Evolutionary conservation across 1,140 invertebrate genomes (phyloP), one percentile per base, ranked within the genome.

Genomic region (Cherax destructor): DNA sequence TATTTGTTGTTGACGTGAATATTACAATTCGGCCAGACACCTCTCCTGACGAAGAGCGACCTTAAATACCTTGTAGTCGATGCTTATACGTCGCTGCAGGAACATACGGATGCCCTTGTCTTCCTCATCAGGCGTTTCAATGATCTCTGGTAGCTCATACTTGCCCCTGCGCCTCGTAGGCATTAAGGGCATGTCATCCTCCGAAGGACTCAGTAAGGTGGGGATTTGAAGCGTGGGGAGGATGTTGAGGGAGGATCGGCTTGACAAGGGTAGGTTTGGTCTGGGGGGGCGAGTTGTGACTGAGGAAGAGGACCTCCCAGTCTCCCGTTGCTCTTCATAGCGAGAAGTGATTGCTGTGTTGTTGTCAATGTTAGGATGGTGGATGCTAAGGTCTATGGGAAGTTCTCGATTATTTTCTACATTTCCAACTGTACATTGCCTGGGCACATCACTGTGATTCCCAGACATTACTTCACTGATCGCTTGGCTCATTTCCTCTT

Each of bases 91-190:
- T 52, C 89, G 72, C 74, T 86, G 89, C 1, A 85, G 56, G 65
- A 91, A 91, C 83, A 91, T 76, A 52, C 81, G 83, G 52, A 91
- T 76, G 74, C 89, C 89, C 49, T 69, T 78, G 74, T 89, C 87
- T n/a, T 91, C 89, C 10, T 91, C 89, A n/a, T 91, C 89, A 6
- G 89, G 89, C 13, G 89, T 91, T 59, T 91, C 89, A 74, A 91
- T 21, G 52, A 91, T 91, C 56, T 91, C 89, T 30, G 89, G 89
- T 49, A 91, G 89, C 76, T 78, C 65, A 18, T 77, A 77, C 47
- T 80, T 85, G 76, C 89, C 86, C n/a, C 89, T 77, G 47, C 89
- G 89, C 74, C 83, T 59, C 41, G 5, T 69, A 47, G 76, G 74
- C 50, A 84, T 10, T 74, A 80, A 24, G 41, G 74, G 74, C 16